Evolutionary conservation across 2,797 vertebrate genomes (phyloP).

Genomic region (Bovichtus variegatus): DNA sequence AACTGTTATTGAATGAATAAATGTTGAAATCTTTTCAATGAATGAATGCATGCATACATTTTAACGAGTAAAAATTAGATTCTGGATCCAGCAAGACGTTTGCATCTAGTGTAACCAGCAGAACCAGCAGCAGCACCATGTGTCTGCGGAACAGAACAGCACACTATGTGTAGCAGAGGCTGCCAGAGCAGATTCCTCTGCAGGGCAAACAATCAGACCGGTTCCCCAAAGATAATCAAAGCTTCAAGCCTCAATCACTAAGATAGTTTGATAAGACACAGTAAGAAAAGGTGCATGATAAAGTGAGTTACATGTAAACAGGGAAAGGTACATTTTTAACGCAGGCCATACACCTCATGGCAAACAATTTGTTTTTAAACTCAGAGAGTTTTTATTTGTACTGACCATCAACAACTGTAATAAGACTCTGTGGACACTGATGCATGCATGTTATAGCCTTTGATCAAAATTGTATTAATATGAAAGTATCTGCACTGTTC

Average conservation of each 20-base stretch:
- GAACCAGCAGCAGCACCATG: background rate
- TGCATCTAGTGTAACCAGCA: background rate
- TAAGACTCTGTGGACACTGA: background rate
- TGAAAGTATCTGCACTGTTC: background rate
- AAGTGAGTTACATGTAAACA: background rate
- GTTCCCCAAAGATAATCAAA: background rate
- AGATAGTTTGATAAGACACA: background rate
- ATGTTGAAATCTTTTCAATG: background rate
- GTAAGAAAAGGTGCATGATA: background rate
- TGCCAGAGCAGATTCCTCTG: conserved; percentile 16
- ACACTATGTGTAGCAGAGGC: background rate
- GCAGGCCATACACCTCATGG: background rate
- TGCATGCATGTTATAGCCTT: background rate
- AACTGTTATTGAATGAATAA: conserved; percentile 15
- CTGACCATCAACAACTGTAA: background rate
- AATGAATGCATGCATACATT: background rate
- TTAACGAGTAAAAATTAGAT: background rate
- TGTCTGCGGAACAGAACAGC: background rate
- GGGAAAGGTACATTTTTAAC: background rate
- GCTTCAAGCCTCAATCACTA: background rate
- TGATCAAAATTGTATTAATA: background rate
- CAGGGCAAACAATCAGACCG: background rate
- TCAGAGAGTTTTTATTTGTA: background rate
- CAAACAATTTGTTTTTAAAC: background rate
- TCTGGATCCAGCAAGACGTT: background rate